Percentiles rank a stretch among this genome's conserved stretches.
phyloP scores from a whole-genome alignment of 1,140 invertebrate species.

The Mya arenaria region DNA sequence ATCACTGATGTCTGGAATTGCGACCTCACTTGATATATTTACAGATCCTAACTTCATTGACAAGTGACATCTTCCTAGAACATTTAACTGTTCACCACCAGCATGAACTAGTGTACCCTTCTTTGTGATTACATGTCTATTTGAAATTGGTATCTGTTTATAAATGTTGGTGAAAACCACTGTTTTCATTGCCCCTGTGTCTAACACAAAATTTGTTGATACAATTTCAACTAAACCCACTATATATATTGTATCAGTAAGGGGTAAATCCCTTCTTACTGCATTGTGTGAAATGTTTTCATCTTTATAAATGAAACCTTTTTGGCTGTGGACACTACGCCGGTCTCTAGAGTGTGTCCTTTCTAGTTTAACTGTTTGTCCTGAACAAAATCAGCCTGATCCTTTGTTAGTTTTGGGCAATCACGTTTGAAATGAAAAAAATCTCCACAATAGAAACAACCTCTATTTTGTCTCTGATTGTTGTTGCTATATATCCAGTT shows the following conservation, averaged over 20 bases:
- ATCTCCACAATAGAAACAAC: not conserved
- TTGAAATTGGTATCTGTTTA: constrained; percentile 25
- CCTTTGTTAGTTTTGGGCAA: not conserved
- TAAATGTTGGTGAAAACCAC: constrained; percentile 42
- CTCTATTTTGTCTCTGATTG: not conserved
- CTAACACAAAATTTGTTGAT: not conserved
- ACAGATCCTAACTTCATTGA: constrained; percentile 15
- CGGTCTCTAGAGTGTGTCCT: not conserved
- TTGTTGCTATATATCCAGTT: not conserved
- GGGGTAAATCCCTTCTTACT: not conserved
- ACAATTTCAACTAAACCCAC: constrained; percentile 7
- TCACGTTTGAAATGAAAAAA: not conserved
- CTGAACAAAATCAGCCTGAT: not conserved
- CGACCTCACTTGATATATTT: constrained; percentile 8
- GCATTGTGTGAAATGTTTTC: not conserved
- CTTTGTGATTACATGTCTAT: constrained; percentile 13
- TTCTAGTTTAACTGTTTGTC: constrained; percentile 8
- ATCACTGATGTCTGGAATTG: constrained; percentile 58
- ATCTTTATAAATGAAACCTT: not conserved
- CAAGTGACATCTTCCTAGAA: not conserved
- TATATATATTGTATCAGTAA: constrained; percentile 18
- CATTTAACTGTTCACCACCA: constrained; percentile 21
- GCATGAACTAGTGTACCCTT: constrained; percentile 16
- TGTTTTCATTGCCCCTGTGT: constrained; percentile 27
- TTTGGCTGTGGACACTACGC: constrained; percentile 16